A percentile compares a stretch with the other conserved stretches of the same genome.
phyloP scores from a whole-genome alignment of 2,888 invertebrate genomes.

The Hermaeophaga mercurialis region DNA sequence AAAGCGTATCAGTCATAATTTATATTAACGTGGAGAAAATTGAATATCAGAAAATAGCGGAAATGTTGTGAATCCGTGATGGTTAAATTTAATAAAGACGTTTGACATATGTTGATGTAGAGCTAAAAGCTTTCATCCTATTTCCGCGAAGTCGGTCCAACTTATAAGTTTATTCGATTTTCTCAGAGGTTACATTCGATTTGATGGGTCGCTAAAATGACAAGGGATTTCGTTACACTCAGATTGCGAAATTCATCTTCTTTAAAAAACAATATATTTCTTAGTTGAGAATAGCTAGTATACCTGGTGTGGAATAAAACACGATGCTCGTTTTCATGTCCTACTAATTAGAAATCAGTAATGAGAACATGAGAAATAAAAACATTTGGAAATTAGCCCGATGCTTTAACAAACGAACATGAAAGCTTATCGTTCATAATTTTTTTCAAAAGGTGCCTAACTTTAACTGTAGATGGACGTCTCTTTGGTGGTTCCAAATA shows the following conservation, averaged over 20 bases:
- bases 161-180: constrained; percentile 45
- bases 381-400: too few relatives aligned
- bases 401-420: too few relatives aligned
- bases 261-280: constrained; percentile 1
- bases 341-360: too few relatives aligned
- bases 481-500: too few relatives aligned
- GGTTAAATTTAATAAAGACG: constrained; percentile 39
- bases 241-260: constrained; percentile 12
- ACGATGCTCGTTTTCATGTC: too few relatives aligned
- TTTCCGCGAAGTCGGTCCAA: constrained; percentile 41
- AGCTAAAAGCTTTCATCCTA: constrained; percentile 47
- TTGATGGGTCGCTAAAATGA: constrained; percentile 26
- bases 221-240: constrained; percentile 26
- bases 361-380: too few relatives aligned
- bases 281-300: not conserved
- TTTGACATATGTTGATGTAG: constrained; percentile 46
- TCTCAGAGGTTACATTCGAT: constrained; percentile 42
- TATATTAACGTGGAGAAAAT: not conserved
- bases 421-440: too few relatives aligned
- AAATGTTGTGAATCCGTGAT: not conserved
- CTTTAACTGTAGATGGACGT: too few relatives aligned
- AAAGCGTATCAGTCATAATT: not conserved
- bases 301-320: too few relatives aligned
- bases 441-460: too few relatives aligned
- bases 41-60: not conserved